Evolutionary conservation across 2,113 vertebrate species (phyloP).

Genomic region (Forbesichthys papilliferus): DNA sequence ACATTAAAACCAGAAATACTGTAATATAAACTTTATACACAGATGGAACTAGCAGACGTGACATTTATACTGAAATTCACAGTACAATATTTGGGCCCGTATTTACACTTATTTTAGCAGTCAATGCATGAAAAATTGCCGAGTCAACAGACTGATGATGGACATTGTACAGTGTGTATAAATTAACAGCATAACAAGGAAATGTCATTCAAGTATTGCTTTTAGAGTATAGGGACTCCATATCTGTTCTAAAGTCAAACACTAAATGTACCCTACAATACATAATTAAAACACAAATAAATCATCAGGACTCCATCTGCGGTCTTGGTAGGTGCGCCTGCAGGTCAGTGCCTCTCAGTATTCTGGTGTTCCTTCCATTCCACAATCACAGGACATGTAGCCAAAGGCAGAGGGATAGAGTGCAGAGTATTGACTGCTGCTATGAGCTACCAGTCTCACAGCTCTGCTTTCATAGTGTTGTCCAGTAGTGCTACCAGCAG

Average conservation of each 20-base stretch:
- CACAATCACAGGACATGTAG: constrained; percentile 38
- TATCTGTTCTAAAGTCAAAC: not conserved
- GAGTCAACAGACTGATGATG: constrained; percentile 6
- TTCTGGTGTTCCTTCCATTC: constrained; percentile 21
- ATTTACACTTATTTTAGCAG: constrained; percentile 63
- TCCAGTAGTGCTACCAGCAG: constrained; percentile 41
- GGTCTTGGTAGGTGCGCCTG: constrained; percentile 22
- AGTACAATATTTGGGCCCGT: constrained; percentile 31
- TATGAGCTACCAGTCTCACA: constrained; percentile 14
- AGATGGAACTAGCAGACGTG: constrained; percentile 1
- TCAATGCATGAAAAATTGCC: constrained; percentile 27
- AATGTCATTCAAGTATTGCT: constrained; percentile 31
- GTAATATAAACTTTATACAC: constrained; percentile 25
- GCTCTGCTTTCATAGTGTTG: constrained; percentile 27
- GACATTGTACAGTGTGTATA: constrained; percentile 18
- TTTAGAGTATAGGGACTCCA: not conserved
- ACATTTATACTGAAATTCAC: not conserved
- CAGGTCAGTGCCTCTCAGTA: constrained; percentile 57
- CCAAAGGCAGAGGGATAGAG: constrained; percentile 46
- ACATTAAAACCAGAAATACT: constrained; percentile 14
- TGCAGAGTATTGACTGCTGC: constrained; percentile 11
- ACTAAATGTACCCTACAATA: constrained; percentile 13
- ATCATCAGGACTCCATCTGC: constrained; percentile 11
- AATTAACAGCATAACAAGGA: constrained; percentile 25
- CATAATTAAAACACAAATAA: constrained; percentile 26